These are phyloP conservation scores for Drosophila teissieri DNA, from an alignment of 1,140 invertebrate species.

Conservation along the genomic window DNA sequence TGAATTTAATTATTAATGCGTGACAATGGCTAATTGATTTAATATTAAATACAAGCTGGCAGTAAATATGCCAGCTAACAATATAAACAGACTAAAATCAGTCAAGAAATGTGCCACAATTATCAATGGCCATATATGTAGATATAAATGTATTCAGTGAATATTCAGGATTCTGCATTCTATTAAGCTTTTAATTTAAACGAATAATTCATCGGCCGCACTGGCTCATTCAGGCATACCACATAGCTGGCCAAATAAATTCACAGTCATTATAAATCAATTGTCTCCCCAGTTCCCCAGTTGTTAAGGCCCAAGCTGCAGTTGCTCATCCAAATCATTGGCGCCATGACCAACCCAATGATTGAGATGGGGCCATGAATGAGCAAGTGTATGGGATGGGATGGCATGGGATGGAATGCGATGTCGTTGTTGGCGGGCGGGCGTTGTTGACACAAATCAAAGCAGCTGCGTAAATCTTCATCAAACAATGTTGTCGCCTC, in stretches of 20 bases:
- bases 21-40: slow-evolving; percentile 49
- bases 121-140: slow-evolving; percentile 14
- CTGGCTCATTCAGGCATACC: slow-evolving; percentile 2
- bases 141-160: slow-evolving; percentile 2
- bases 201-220: slow-evolving; percentile 35
- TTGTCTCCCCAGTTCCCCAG: slow-evolving; percentile 11
- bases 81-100: neutral
- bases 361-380: slow-evolving; percentile 50
- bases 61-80: slow-evolving; percentile 23
- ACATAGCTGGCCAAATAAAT: slow-evolving; percentile 32
- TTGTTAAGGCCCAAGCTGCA: slow-evolving; percentile 4
- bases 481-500: slow-evolving; percentile 50
- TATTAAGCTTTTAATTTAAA: slow-evolving; percentile 14
- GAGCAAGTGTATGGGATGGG: slow-evolving; percentile 31
- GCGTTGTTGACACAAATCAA: slow-evolving; percentile 79
- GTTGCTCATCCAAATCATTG: slow-evolving; percentile 51
- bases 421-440: slow-evolving; percentile 27
- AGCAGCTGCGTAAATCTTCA: slow-evolving; percentile 79
- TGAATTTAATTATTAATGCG: slow-evolving; percentile 26
- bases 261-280: slow-evolving; percentile 61
- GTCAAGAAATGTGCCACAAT: slow-evolving; percentile 10
- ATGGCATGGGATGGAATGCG: slow-evolving; percentile 30
- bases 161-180: slow-evolving; percentile 15
- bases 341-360: slow-evolving; percentile 60
- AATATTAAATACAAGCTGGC: slow-evolving; percentile 9